Evolutionary conservation across 1,140 invertebrate genomes (phyloP), one percentile per base, ranked within the genome.

Genomic region (Mycetomoellerius zeteki): DNA sequence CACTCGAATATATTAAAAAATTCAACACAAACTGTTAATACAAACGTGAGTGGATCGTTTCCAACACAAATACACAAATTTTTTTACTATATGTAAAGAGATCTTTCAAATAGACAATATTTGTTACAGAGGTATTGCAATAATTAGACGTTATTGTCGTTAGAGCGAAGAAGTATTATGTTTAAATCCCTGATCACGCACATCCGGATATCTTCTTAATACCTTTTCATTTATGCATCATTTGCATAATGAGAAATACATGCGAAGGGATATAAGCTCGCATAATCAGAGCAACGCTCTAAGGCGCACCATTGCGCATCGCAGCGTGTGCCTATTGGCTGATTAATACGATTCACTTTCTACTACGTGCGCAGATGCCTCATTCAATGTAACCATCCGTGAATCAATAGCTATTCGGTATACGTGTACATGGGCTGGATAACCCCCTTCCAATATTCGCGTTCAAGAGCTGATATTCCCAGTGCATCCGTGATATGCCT

Each of bases 261-360:
- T 33, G 54, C 19, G 24, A 72, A 16, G 33, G 67, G 12, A 58
- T 60, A 47, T 47, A 82, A 56, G 37, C 43, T 71, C 47, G 33
- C 50, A 54, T 60, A 84, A 84, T 73, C 80, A 60, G 24, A 73
- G 69, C 37, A 60, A 24, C 7, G 54, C 52, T 6, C 21, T 72
- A 58, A 71, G 33, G 78, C 5, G 78, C 52, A 16, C 19, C 27
- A 56, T 69, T 21, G 64, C 58, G 50, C 27, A 56, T 69, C 30
- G 64, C 58, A 64, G 24, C 16, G 37, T 52, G 33, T 30, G 65
- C 33, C 24, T 47, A 54, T 37, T 73, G 52, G 27, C n/a, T 82
- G 80, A 82, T 84, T 84, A 84, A 84, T 84, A 27, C 69, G 54
- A 75, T 84, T 84, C 69, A 60, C 37, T 75, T 84, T 75, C 69